Evolutionary conservation across 2,113 vertebrate genomes (phyloP), one percentile per base, ranked within the genome.

Genomic region (Hippocampus mohnikei): DNA sequence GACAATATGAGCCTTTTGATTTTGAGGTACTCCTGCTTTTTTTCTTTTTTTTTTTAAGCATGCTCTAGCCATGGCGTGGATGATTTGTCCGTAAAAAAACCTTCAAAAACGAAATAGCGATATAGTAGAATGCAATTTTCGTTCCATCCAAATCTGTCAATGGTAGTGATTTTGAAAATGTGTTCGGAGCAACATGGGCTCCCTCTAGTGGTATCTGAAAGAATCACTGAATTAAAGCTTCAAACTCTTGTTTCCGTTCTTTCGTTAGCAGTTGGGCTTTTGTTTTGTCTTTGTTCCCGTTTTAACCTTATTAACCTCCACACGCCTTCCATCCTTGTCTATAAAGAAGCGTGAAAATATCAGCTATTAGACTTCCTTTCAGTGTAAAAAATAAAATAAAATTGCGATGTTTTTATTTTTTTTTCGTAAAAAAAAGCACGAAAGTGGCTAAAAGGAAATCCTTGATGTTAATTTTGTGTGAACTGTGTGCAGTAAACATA

Each of bases 401-500:
- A 41, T 42, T 33, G 4, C 2, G 11, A 12, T 42, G 40, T 15
- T 23, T 25, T 46, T 12, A 23, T 44, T 64, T 23, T 56, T 25
- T 25, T 13, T 21, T 21, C 7, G 16, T 5, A 58, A 27, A 15
- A 27, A 7, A 60, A 59, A 27, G 5, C 2, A 27, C 2, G 6
- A 59, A 60, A 58, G 58, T 33, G 27, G 27, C 33, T 60, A 18
- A 60, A 60, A 60, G 58, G 66, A 86, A 88, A 83, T 83, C 80
- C 77, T 87, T 87, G 86, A 88, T 87, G 86, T 86, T 88, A 86
- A 88, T 83, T 77, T 84, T 80, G 85, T 84, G 81, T 69, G 73
- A 86, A 85, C 83, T 81, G 62, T 68, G 79, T 80, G 85, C 81
- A 83, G 84, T 89, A 88, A 89, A 90, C 86, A 90, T 77, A 86